A percentile compares a stretch with the other conserved stretches of the same genome.
These are phyloP conservation scores for Oxyura jamaicensis DNA, from an alignment of 2,113 vertebrate species.

Conservation along the genomic window DNA sequence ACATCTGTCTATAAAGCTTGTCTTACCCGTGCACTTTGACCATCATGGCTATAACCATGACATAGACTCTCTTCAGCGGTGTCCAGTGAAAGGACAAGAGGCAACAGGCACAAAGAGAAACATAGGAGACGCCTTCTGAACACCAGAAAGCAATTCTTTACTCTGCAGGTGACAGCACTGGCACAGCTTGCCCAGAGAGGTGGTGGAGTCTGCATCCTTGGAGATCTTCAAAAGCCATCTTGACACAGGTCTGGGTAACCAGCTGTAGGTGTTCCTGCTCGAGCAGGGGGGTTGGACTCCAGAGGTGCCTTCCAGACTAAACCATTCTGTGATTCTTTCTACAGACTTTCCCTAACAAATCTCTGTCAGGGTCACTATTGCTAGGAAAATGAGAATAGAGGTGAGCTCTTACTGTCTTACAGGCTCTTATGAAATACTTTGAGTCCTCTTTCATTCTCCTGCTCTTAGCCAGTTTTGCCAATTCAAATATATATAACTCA, in stretches of 20 bases:
- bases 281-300: no score
- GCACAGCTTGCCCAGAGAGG: not conserved
- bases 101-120: not conserved
- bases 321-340: not conserved
- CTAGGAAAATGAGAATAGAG: not conserved
- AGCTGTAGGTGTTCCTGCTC: not conserved
- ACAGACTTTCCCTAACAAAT: not conserved
- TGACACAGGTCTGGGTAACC: not conserved
- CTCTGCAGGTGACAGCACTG: not conserved
- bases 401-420: not conserved
- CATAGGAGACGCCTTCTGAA: not conserved
- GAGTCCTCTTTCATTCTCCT: not conserved
- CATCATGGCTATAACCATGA: not conserved
- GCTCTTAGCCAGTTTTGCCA: not conserved
- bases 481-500: not conserved
- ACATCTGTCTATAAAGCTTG: not conserved
- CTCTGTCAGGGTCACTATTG: not conserved
- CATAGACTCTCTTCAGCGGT: not conserved
- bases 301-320: not conserved
- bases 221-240: not conserved
- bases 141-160: not conserved
- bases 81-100: not conserved
- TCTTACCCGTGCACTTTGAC: not conserved
- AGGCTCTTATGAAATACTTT: not conserved
- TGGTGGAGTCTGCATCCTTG: not conserved